Evolutionary conservation across 1,140 invertebrate species (phyloP), one percentile per base, ranked within the genome.

Genomic region (Conus ventricosus): DNA sequence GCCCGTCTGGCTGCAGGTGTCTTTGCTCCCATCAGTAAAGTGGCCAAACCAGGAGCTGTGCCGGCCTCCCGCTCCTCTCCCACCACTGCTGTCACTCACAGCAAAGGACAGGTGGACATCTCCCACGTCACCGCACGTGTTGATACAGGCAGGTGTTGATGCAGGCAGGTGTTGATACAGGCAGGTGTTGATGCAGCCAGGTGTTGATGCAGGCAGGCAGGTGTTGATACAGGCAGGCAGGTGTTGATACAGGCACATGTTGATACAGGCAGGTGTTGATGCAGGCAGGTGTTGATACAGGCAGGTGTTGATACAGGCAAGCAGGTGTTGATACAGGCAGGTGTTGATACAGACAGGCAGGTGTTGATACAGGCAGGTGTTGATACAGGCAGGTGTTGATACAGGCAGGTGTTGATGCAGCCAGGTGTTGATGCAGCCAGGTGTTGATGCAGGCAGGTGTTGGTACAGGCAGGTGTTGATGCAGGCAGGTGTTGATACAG

Each of bases 21-120:
- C 53, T 96, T 96, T 94, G 95, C 95, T 76, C 95, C 95, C 60
- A 92, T 96, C 60, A 95, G 92, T 87, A 96, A 96, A 90, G 94
- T 96, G 54, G 90, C 93, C n/a, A 95, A 95, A 85, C 93, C 93
- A 55, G 93, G 93, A 78, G 76, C 82, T 7, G 60, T 89, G 63
- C 75, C 84, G 8, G 85, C 67, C 20, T 11, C 67, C 23, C 67
- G 20, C 67, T 23, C 67, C 67, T 71, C 67, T 92, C 78, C 91
- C 84, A 85, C 87, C 75, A 90, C 54, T 87, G 39, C 54, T 67
- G 17, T 89, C 89, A 13, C 54, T 90, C 15, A 84, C 17, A 83
- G 88, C 78, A 93, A 94, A 84, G 89, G 90, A 5, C 89, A 91
- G 15, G 91, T 95, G 15, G 94, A 96, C 91, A 92, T 96, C 4